phyloP scores from a whole-genome alignment of 2,888 invertebrate genomes.

The Brenthis hecate region DNA sequence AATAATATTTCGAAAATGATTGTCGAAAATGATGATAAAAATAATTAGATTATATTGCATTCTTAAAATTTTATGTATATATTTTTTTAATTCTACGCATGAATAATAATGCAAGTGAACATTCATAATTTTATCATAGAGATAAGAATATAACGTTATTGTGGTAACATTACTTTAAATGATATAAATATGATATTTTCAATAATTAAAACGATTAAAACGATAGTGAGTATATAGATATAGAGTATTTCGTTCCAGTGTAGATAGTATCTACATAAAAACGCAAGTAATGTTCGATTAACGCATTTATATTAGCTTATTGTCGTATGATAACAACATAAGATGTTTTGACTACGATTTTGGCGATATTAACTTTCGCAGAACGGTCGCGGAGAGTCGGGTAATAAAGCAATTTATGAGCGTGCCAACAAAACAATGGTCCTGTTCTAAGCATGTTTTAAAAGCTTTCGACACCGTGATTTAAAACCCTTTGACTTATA shows the following conservation, averaged over 20 bases:
- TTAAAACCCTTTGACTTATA: constrained; percentile 80
- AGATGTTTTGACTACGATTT: constrained; percentile 77
- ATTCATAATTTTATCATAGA: too few species aligned
- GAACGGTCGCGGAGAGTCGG: constrained; percentile 60
- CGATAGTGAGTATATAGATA: constrained; percentile 11
- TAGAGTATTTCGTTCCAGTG: constrained; percentile 44
- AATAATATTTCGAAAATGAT: too few species aligned
- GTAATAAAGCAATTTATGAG: constrained; percentile 81
- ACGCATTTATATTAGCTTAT: constrained; percentile 15
- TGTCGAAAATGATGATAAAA: too few species aligned
- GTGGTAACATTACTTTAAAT: too few species aligned
- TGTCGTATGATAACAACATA: constrained; percentile 66
- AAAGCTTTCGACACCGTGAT: constrained; percentile 81
- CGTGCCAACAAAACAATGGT: constrained; percentile 78
- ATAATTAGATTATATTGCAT: too few species aligned
- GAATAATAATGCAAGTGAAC: too few species aligned
- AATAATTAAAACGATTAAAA: too few species aligned
- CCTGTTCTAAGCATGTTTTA: constrained; percentile 78
- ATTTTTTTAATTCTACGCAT: too few species aligned
- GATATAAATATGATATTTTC: too few species aligned
- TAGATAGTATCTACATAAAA: constrained; percentile 26
- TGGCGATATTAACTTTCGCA: constrained; percentile 74
- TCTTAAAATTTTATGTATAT: too few species aligned
- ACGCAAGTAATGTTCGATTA: constrained; percentile 33
- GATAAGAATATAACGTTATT: too few species aligned